A percentile compares a stretch with the other conserved stretches of the same genome.
Evolutionary conservation across 2,797 vertebrate genomes (phyloP).

Genomic region (Coilia nasus): DNA sequence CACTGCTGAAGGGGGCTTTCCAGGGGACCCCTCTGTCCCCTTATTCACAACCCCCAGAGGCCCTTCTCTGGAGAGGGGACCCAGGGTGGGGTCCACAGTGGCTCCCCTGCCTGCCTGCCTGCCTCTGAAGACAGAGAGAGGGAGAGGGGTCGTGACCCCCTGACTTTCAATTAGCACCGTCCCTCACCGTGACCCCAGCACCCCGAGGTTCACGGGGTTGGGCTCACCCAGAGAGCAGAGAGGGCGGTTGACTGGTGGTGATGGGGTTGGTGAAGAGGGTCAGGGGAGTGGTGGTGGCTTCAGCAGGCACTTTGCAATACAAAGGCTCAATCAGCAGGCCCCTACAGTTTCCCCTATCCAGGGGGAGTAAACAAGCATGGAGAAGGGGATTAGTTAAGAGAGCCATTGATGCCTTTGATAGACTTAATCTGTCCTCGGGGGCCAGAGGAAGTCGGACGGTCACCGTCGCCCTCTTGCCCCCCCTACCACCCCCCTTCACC

Average conservation of each 20-base stretch:
- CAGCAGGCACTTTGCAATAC: conserved; percentile 56
- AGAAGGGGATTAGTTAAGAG: conserved; percentile 62
- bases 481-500: background rate
- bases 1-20: conserved; percentile 48
- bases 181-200: conserved; percentile 48
- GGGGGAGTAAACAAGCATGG: conserved; percentile 59
- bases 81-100: conserved; percentile 39
- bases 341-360: conserved; percentile 44
- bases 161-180: conserved; percentile 64
- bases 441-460: conserved; percentile 57
- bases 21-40: conserved; percentile 38
- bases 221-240: conserved; percentile 46
- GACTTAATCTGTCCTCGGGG: conserved; percentile 64
- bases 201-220: conserved; percentile 51
- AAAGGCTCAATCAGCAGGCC: conserved; percentile 57
- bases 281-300: background rate
- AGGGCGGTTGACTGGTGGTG: conserved; percentile 37
- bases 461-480: conserved; percentile 36
- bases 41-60: conserved; percentile 14
- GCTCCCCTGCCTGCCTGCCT: conserved; percentile 14
- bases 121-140: conserved; percentile 5
- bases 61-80: conserved; percentile 9
- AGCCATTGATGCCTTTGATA: conserved; percentile 65
- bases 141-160: conserved; percentile 55
- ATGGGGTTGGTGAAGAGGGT: background rate